Percentiles rank a stretch among this genome's conserved stretches.
Evolutionary conservation across 2,797 vertebrate genomes (phyloP).

Genomic region (Etheostoma perlongum): DNA sequence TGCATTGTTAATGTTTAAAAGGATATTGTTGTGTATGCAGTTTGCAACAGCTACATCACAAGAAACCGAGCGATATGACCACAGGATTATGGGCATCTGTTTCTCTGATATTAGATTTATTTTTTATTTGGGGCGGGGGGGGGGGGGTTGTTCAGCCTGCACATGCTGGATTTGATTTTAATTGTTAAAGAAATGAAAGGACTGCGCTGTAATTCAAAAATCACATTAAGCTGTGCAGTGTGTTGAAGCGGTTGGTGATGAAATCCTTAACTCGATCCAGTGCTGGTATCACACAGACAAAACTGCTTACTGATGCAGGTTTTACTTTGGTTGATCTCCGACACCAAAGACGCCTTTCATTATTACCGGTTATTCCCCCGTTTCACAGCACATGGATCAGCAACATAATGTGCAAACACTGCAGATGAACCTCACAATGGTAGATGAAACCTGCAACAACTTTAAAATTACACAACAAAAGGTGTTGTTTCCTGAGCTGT

Average conservation of each 20-base stretch:
- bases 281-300: background rate
- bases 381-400: constrained; percentile 1
- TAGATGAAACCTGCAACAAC: background rate
- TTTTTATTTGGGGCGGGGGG: background rate
- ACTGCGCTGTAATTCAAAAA: constrained; percentile 14
- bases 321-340: constrained; percentile 1
- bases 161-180: constrained; percentile 29
- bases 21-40: constrained; percentile 39
- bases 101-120: constrained; percentile 10
- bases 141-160: background rate
- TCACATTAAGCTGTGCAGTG: constrained; percentile 24
- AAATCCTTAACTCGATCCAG: constrained; percentile 14
- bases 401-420: background rate
- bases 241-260: constrained; percentile 8
- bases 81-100: constrained; percentile 30
- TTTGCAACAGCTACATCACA: constrained; percentile 44
- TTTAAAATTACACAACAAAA: background rate
- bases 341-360: constrained; percentile 12
- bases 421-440: background rate
- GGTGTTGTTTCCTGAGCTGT: background rate
- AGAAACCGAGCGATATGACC: constrained; percentile 21
- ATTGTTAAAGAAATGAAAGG: constrained; percentile 31
- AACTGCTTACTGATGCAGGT: constrained; percentile 23
- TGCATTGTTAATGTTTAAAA: constrained; percentile 62
- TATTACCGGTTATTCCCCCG: background rate